Conservation (phyloP, 2,888 invertebrate genomes). For the Synergus gifuensis region DNA sequence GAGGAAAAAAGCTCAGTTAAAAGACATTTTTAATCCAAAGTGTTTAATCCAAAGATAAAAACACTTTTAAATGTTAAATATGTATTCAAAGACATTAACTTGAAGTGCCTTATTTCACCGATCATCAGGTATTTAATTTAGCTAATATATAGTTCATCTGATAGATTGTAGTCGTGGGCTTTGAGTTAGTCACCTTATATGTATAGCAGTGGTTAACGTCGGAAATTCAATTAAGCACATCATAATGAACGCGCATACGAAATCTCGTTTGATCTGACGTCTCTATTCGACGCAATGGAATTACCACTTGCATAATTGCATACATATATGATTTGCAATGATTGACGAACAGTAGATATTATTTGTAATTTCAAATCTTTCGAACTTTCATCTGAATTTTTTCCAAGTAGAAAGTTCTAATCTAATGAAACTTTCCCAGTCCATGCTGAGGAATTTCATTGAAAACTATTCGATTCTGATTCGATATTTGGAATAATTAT, state of each 20-base stretch:
- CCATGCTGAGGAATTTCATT: not conserved
- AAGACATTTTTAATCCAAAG: too few relatives aligned
- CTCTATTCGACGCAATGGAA: not conserved
- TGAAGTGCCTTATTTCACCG: too few relatives aligned
- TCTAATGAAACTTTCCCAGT: not conserved
- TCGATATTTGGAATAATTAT: not conserved
- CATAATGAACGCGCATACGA: not conserved
- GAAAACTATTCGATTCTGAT: too few relatives aligned
- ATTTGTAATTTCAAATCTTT: not conserved
- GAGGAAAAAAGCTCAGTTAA: not conserved
- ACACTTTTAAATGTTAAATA: too few relatives aligned
- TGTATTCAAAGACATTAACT: too few relatives aligned
- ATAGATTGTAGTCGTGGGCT: not conserved
- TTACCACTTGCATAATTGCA: not conserved
- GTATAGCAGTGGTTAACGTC: not conserved
- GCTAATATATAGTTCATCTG: not conserved
- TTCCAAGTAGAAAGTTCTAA: not conserved
- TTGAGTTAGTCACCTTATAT: not conserved
- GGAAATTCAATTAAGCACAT: slow-evolving; percentile 19
- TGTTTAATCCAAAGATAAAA: too few relatives aligned
- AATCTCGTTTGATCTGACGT: slow-evolving; percentile 1
- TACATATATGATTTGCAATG: not conserved
- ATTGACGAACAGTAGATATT: too few relatives aligned
- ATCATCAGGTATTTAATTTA: too few relatives aligned
- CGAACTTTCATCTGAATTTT: not conserved